These are phyloP conservation scores for Pomatorhinus ruficollis DNA, from an alignment of 2,113 vertebrate genomes.

Conservation along the genomic window DNA sequence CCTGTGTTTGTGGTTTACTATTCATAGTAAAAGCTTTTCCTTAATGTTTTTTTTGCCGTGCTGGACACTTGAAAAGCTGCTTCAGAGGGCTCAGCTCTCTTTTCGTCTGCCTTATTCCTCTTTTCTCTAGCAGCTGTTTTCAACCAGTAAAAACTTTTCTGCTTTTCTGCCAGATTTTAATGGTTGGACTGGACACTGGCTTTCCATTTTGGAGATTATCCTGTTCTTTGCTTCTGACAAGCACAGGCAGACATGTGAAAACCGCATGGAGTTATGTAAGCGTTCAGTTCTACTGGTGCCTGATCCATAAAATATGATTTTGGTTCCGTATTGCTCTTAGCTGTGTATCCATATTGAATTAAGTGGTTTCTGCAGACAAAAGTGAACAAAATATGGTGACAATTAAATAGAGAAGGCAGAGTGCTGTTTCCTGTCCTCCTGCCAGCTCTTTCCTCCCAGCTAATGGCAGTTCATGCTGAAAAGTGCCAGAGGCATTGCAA, in stretches of 20 bases:
- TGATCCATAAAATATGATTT: neutral
- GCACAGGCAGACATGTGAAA: neutral
- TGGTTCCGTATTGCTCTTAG: neutral
- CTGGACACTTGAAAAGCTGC: constrained; percentile 2
- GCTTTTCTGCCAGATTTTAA: constrained; percentile 6
- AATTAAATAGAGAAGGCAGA: neutral
- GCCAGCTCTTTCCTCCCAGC: neutral
- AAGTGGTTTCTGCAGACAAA: neutral
- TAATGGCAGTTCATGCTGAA: neutral
- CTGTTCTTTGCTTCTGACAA: neutral
- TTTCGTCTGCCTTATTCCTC: neutral
- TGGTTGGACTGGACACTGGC: neutral
- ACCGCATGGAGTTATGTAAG: neutral
- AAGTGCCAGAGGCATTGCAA: neutral
- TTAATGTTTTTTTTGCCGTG: neutral
- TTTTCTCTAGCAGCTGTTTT: neutral
- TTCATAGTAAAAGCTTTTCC: constrained; percentile 48
- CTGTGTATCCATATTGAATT: neutral
- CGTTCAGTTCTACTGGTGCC: neutral
- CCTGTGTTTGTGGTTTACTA: constrained; percentile 21
- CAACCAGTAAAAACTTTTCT: neutral
- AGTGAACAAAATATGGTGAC: neutral
- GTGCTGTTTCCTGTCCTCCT: neutral
- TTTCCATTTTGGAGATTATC: neutral
- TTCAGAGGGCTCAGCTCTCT: neutral